A percentile compares a stretch with the other conserved stretches of the same genome.
Conservation (phyloP, 2,888 invertebrate species). For the Diplazon laetatorius region DNA sequence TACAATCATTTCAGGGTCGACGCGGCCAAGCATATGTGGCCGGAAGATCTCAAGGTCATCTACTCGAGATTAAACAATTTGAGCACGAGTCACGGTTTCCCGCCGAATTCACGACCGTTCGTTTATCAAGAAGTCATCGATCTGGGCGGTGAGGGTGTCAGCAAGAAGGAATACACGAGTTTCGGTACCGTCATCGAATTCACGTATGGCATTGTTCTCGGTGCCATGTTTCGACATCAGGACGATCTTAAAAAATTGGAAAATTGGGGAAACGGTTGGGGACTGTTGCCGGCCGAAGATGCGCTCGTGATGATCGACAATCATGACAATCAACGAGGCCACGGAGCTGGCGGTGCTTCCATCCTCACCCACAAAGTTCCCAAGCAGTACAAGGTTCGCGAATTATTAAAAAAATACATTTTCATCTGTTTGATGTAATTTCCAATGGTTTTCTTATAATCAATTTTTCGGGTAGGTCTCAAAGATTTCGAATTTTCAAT, state of each 20-base stretch:
- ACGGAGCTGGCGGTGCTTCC: conserved; percentile 78
- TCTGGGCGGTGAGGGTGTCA: conserved; percentile 82
- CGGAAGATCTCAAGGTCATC: conserved; percentile 84
- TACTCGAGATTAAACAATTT: conserved; percentile 85
- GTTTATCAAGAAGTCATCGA: conserved; percentile 91
- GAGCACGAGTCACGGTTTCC: conserved; percentile 86
- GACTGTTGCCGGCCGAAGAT: conserved; percentile 76
- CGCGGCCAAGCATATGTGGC: conserved; percentile 84
- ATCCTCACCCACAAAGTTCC: conserved; percentile 80
- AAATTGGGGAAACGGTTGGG: conserved; percentile 76
- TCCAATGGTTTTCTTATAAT: neutral
- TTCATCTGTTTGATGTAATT: too few species aligned
- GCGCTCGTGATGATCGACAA: conserved; percentile 86
- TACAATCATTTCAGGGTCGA: conserved; percentile 78
- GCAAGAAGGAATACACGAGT: conserved; percentile 80
- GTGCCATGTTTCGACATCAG: conserved; percentile 74
- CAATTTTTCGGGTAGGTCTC: too few species aligned
- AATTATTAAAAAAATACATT: too few species aligned
- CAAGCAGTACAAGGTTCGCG: conserved; percentile 81
- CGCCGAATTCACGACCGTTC: conserved; percentile 86
- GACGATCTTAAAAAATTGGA: conserved; percentile 74
- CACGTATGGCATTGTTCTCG: conserved; percentile 82
- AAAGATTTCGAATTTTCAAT: too few species aligned
- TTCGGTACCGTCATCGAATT: conserved; percentile 90
- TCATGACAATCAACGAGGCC: conserved; percentile 86